phyloP scores from a whole-genome alignment of 35 echinoderm and acorn worm species.

The Nesometra sesokonis region DNA sequence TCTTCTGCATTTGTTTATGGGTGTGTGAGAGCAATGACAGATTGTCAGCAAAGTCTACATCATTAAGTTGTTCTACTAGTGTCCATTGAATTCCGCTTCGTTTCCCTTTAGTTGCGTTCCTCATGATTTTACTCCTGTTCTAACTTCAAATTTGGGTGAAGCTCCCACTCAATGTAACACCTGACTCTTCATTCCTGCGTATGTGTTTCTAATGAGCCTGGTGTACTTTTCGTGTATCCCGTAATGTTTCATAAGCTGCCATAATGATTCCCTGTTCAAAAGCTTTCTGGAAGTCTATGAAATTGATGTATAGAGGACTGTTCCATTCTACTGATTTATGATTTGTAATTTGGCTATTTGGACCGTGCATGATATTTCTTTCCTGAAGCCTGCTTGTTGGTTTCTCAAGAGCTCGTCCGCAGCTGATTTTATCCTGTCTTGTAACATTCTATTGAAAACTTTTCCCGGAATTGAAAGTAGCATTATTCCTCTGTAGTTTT shows the following conservation, averaged over 20 bases:
- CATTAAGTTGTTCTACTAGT: too few relatives aligned
- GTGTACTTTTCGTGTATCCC: neutral
- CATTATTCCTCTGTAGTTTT: neutral
- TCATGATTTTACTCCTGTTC: too few relatives aligned
- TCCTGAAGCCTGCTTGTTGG: neutral
- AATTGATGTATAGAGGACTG: neutral
- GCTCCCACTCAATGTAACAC: neutral
- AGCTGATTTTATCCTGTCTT: neutral
- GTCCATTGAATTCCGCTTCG: too few relatives aligned
- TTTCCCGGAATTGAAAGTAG: neutral
- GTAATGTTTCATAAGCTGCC: neutral
- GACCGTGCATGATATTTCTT: neutral
- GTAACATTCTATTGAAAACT: neutral
- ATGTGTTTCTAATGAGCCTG: neutral
- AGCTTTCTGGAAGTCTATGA: neutral
- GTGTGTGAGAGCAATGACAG: too few relatives aligned
- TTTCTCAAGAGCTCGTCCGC: neutral
- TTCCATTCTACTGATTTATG: neutral
- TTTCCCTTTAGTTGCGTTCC: too few relatives aligned
- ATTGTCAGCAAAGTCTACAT: too few relatives aligned
- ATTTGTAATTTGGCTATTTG: neutral
- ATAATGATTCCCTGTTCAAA: neutral
- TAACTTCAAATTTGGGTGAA: too few relatives aligned
- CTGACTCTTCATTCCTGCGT: neutral
- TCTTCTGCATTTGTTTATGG: too few relatives aligned